Evolutionary conservation across 2,113 vertebrate genomes (phyloP), one percentile per base, ranked within the genome.

Genomic region (Eubucco bourcierii): DNA sequence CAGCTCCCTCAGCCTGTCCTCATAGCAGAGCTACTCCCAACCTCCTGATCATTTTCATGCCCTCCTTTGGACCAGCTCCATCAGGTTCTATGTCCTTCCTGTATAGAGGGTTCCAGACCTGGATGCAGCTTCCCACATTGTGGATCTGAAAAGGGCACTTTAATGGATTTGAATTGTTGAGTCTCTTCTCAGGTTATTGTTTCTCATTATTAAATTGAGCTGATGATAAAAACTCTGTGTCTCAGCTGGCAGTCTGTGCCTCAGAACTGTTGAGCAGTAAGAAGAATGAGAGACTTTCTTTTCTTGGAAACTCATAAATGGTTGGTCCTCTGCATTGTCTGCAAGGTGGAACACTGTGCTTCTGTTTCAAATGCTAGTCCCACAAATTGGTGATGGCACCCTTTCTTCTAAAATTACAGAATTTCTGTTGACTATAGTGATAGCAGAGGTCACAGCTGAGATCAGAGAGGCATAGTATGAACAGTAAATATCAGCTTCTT

Each of bases 401-500:
- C 46, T 78, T 64, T 75, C 39, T 80, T 87, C 65, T 53, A 12
- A 66, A 92, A 58, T 60, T 60, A 41, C 2, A 53, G 75, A 80
- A 21, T 87, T 27, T 7, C 64, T 66, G 11, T 56, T 94, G 75
- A 41, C 53, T 4, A 1, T 18, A 27, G 46, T 44, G 52, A 44
- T 61, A 80, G 81, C 33, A 76, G 87, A 87, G 44, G 47, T 52
- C 52, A 88, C 3, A 0, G 18, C 5, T 79, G 87, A 90, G 84
- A 82, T 82, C 87, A 84, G 64, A 86, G 74, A 66, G 71, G 50
- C 56, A 41, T 5, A 63, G 24, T 52, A 34, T 21, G 56, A 90
- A 55, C 74, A 67, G 71, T 82, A 84, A 95, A 92, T 96, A 91
- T 89, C 94, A 96, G 67, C 53, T 73, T 25, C 90, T 90, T 81